Conservation (phyloP, 2,888 invertebrate species). For the Lithophane leautieri region DNA sequence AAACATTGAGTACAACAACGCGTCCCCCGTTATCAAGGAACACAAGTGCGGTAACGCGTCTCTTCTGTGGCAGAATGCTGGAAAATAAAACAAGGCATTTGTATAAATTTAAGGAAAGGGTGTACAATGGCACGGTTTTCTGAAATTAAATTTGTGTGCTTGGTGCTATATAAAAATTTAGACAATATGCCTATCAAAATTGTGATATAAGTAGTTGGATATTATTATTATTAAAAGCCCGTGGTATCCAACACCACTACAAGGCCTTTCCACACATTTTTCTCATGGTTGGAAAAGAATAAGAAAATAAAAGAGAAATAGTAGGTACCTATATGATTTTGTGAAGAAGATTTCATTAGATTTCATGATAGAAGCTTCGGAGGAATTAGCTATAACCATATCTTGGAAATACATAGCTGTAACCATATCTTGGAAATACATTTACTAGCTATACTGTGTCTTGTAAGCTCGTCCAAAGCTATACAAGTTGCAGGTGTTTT, state of each 20-base stretch:
- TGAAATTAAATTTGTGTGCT: not conserved
- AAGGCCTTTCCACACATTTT: not conserved
- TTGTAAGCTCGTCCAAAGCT: not conserved
- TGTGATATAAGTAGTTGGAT: not conserved
- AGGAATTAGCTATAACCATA: too few species aligned
- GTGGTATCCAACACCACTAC: not conserved
- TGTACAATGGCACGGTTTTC: not conserved
- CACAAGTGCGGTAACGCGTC: conserved; percentile 95
- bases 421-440: too few species aligned
- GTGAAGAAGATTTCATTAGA: too few species aligned
- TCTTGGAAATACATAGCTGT: too few species aligned
- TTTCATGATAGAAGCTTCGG: too few species aligned
- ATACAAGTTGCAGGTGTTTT: not conserved
- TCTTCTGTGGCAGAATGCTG: conserved; percentile 94
- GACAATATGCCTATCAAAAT: not conserved
- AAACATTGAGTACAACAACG: conserved; percentile 96
- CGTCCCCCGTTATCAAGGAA: conserved; percentile 96
- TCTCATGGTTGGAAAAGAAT: not conserved
- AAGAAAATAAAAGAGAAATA: not conserved
- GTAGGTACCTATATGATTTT: not conserved
- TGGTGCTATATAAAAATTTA: too few species aligned
- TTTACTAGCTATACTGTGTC: not conserved
- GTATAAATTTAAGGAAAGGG: not conserved
- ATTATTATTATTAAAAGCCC: not conserved
- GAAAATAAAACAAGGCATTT: conserved; percentile 71